Percentiles rank a stretch among this genome's conserved stretches.
Evolutionary conservation across 92 coral and sea anemone genomes (phyloP).

Genomic region (Porites evermanni): DNA sequence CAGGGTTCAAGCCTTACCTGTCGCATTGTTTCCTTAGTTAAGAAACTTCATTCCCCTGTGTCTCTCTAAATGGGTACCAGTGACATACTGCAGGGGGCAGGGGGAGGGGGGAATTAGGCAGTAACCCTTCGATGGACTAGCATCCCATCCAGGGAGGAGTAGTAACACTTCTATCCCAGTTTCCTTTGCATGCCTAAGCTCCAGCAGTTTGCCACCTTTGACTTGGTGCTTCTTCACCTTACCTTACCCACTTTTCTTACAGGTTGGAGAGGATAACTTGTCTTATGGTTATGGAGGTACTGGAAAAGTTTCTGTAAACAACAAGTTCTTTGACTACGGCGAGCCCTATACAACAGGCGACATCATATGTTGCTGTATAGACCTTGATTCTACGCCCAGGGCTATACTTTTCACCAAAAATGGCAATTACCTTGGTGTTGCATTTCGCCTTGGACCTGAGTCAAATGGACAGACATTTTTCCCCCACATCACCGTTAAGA

Average conservation of each 20-base stretch:
- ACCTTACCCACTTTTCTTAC: background rate
- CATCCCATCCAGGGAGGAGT: too few species aligned
- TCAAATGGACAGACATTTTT: slow-evolving; percentile 75
- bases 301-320: slow-evolving; percentile 87
- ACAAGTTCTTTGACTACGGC: slow-evolving; percentile 94
- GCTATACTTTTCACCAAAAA: slow-evolving; percentile 87
- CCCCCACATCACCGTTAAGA: slow-evolving; percentile 95
- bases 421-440: slow-evolving; percentile 90
- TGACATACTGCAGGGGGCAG: too few species aligned
- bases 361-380: slow-evolving; percentile 82
- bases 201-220: too few species aligned
- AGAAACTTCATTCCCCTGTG: too few species aligned
- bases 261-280: slow-evolving; percentile 86
- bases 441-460: slow-evolving; percentile 85
- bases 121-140: too few species aligned
- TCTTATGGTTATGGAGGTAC: slow-evolving; percentile 99
- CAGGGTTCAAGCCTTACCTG: too few species aligned
- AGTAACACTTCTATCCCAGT: too few species aligned
- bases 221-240: background rate
- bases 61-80: too few species aligned
- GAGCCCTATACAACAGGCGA: slow-evolving; percentile 83
- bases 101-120: too few species aligned
- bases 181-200: too few species aligned
- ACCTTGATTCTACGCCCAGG: slow-evolving; percentile 82
- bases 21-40: too few species aligned